phyloP scores from a whole-genome alignment of 2,888 invertebrate species.

The Xylophagus ater region DNA sequence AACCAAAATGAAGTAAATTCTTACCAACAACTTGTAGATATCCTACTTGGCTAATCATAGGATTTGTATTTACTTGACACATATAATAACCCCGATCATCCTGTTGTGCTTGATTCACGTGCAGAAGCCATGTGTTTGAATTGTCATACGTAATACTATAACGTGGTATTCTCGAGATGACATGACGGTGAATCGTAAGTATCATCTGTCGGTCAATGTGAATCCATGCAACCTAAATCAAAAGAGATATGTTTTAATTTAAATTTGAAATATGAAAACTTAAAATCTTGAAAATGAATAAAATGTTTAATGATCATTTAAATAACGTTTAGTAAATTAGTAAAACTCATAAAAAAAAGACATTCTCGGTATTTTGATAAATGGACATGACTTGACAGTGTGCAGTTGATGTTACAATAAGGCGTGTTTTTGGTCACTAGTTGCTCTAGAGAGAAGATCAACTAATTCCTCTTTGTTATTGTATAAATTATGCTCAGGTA shows the following conservation, averaged over 20 bases:
- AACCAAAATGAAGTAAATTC: conserved; percentile 28
- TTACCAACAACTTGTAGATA: conserved; percentile 87
- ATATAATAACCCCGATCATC: conserved; percentile 72
- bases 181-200: conserved; percentile 82
- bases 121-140: conserved; percentile 82
- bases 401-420: too few relatives aligned
- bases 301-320: too few relatives aligned
- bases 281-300: too few relatives aligned
- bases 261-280: too few relatives aligned
- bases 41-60: conserved; percentile 91
- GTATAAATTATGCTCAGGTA: too few relatives aligned
- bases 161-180: conserved; percentile 80
- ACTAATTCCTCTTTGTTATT: too few relatives aligned
- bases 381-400: too few relatives aligned
- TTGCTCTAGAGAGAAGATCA: too few relatives aligned
- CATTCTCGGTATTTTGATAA: too few relatives aligned
- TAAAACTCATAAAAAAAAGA: too few relatives aligned
- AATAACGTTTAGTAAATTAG: too few relatives aligned
- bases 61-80: conserved; percentile 68
- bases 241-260: conserved; percentile 12
- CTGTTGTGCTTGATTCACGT: conserved; percentile 83
- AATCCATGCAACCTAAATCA: conserved; percentile 87
- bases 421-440: too few relatives aligned
- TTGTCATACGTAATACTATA: conserved; percentile 86
- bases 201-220: conserved; percentile 92